These are phyloP conservation scores for Agriotes lineatus DNA, from an alignment of 2,888 invertebrate genomes.

Conservation along the genomic window DNA sequence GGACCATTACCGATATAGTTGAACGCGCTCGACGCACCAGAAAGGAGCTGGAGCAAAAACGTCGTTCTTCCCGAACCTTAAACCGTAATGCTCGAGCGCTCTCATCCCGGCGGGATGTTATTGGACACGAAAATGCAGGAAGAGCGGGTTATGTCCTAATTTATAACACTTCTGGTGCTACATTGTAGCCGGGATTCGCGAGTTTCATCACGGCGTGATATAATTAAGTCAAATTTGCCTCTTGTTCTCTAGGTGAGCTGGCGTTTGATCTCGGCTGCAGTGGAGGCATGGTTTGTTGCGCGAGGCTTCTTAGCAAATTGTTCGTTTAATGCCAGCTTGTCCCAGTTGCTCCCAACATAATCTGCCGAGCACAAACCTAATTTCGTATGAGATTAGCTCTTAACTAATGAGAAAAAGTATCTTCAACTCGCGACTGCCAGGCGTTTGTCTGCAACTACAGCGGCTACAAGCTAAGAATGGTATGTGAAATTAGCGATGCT, in stretches of 20 bases:
- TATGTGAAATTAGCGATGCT: too few relatives aligned
- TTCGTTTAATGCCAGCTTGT: constrained; percentile 5
- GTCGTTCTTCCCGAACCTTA: too few relatives aligned
- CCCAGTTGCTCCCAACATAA: not conserved
- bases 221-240: constrained; percentile 36
- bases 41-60: too few relatives aligned
- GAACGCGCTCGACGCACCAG: too few relatives aligned
- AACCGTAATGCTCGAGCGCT: not conserved
- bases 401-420: not conserved
- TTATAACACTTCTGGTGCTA: constrained; percentile 28
- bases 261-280: constrained; percentile 22
- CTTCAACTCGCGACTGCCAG: too few relatives aligned
- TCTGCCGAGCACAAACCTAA: not conserved
- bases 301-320: constrained; percentile 1
- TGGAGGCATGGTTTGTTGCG: constrained; percentile 14
- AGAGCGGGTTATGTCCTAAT: constrained; percentile 32
- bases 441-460: too few relatives aligned
- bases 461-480: too few relatives aligned
- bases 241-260: constrained; percentile 19
- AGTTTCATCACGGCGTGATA: constrained; percentile 29
- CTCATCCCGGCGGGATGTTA: constrained; percentile 7
- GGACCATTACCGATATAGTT: too few relatives aligned
- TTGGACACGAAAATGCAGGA: constrained; percentile 23
- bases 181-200: constrained; percentile 28
- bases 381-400: not conserved